These are phyloP conservation scores for Cinclus mexicanus DNA, from an alignment of 2,113 vertebrate species.

Conservation along the genomic window DNA sequence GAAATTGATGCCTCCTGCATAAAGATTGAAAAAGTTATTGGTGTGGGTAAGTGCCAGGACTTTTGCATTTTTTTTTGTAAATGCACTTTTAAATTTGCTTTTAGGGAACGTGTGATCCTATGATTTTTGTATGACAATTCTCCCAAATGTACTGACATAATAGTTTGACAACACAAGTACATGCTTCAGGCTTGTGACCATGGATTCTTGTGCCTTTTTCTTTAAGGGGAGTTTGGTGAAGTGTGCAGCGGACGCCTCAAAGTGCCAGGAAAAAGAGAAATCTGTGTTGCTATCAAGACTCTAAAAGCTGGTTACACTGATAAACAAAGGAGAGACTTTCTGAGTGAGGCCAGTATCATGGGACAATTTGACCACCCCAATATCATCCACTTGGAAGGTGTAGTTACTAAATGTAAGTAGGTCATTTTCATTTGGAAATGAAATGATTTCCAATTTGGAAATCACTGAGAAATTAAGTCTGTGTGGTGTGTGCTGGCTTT, in stretches of 20 bases:
- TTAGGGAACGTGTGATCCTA: neutral
- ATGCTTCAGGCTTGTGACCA: neutral
- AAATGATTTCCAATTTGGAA: conserved; percentile 53
- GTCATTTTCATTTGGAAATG: conserved; percentile 19
- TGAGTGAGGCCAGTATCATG: conserved; percentile 98
- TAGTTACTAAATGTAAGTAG: conserved; percentile 96
- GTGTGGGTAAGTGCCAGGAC: conserved; percentile 86
- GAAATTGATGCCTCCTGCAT: conserved; percentile 98
- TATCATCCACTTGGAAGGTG: conserved; percentile 96
- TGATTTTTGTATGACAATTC: neutral
- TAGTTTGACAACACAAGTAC: neutral
- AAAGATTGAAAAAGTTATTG: conserved; percentile 99
- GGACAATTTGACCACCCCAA: conserved; percentile 98
- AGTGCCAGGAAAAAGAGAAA: conserved; percentile 94
- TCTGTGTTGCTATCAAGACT: conserved; percentile 98
- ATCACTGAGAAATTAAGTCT: conserved; percentile 67
- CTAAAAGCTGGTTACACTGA: conserved; percentile 97
- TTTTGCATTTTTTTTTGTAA: neutral
- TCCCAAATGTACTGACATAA: neutral
- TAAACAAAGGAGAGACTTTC: conserved; percentile 95
- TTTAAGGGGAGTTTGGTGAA: conserved; percentile 92
- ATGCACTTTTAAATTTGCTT: neutral
- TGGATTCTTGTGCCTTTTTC: neutral
- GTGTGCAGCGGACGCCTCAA: conserved; percentile 97
- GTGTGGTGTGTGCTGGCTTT: neutral